A percentile compares a stretch with the other conserved stretches of the same genome.
These are phyloP conservation scores for Hyalella azteca DNA, from an alignment of 2,888 invertebrate genomes.

Conservation along the genomic window DNA sequence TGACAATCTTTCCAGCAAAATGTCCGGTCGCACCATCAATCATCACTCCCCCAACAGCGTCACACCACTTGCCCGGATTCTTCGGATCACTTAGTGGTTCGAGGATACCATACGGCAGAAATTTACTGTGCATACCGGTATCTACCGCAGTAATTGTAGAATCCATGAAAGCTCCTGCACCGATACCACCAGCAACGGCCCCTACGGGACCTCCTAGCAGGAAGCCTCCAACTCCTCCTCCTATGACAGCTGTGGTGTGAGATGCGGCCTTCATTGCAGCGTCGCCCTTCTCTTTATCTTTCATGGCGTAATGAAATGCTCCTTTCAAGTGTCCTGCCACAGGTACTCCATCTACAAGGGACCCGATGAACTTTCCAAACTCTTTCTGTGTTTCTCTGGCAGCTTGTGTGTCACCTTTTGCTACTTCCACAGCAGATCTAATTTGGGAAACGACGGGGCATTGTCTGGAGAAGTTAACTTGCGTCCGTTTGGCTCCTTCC, in stretches of 20 bases:
- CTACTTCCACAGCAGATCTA: not conserved
- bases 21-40: not conserved
- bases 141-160: not conserved
- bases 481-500: slow-evolving; percentile 4
- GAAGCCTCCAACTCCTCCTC: not conserved
- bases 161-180: not conserved
- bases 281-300: slow-evolving; percentile 5
- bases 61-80: slow-evolving; percentile 36
- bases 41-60: slow-evolving; percentile 12
- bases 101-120: not conserved
- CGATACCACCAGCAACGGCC: not conserved
- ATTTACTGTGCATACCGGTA: not conserved
- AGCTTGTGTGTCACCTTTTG: not conserved
- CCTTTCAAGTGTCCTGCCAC: slow-evolving; percentile 28
- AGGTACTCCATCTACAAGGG: slow-evolving; percentile 15
- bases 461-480: not conserved
- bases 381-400: not conserved
- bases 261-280: not conserved
- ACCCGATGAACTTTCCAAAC: not conserved
- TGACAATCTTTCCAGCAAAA: not conserved
- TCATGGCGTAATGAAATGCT: not conserved
- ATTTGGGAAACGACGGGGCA: slow-evolving; percentile 31
- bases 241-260: slow-evolving; percentile 9
- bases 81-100: slow-evolving; percentile 1
- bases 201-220: not conserved